A percentile compares a stretch with the other conserved stretches of the same genome.
These are phyloP conservation scores for Thereva nobilitata DNA, from an alignment of 2,888 invertebrate genomes.

Conservation along the genomic window DNA sequence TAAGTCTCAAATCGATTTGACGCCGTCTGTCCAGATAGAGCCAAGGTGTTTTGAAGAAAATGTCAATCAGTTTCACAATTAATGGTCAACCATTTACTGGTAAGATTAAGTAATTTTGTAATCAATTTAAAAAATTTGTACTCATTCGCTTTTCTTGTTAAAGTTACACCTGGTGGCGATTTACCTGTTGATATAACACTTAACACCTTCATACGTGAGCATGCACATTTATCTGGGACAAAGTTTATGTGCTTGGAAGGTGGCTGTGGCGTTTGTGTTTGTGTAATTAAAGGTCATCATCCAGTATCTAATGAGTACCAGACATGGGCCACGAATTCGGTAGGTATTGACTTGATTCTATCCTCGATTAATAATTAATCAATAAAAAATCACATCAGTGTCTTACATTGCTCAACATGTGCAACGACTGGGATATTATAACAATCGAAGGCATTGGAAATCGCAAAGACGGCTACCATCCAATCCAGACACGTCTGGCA, in stretches of 20 bases:
- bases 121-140: not conserved
- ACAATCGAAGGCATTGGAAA: slow-evolving; percentile 72
- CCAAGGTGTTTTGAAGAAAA: not conserved
- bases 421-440: slow-evolving; percentile 68
- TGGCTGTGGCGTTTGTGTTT: slow-evolving; percentile 68
- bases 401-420: slow-evolving; percentile 63
- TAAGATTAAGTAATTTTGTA: slow-evolving; percentile 2
- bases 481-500: slow-evolving; percentile 64
- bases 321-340: slow-evolving; percentile 64
- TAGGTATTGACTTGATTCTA: slow-evolving; percentile 54
- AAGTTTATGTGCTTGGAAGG: slow-evolving; percentile 72
- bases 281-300: slow-evolving; percentile 54
- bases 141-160: not conserved
- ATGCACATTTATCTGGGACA: slow-evolving; percentile 65
- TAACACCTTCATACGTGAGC: slow-evolving; percentile 65
- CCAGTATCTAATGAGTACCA: slow-evolving; percentile 59
- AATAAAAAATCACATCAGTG: slow-evolving; percentile 58
- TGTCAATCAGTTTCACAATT: slow-evolving; percentile 26
- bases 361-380: slow-evolving; percentile 13
- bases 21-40: not conserved
- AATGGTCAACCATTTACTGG: slow-evolving; percentile 22
- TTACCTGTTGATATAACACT: slow-evolving; percentile 60
- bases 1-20: no score
- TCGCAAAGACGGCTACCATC: slow-evolving; percentile 64
- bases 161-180: slow-evolving; percentile 44